Evolutionary conservation across 2,797 vertebrate species (phyloP).

Genomic region (Saguinus oedipus): DNA sequence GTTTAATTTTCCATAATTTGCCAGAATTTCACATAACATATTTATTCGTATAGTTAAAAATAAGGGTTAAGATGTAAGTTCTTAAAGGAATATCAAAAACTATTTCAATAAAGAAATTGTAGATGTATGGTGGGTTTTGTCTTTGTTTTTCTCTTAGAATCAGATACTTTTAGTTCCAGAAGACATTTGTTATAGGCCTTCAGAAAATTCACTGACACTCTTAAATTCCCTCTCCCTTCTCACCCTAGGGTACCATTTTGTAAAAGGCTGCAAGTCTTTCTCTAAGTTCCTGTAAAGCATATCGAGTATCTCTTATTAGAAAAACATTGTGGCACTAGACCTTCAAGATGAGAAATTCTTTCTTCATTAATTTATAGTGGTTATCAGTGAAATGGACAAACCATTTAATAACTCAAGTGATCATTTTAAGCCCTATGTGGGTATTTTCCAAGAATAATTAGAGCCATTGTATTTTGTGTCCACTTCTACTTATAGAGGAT

Average conservation of each 20-base stretch:
- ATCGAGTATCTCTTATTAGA: not conserved
- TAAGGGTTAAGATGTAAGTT: not conserved
- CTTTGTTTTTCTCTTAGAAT: not conserved
- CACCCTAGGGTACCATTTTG: not conserved
- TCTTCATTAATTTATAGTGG: not conserved
- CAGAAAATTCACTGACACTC: not conserved
- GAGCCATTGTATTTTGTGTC: not conserved
- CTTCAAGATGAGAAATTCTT: not conserved
- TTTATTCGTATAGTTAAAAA: not conserved
- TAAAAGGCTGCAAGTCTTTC: not conserved
- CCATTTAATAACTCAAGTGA: not conserved
- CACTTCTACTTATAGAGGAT: not conserved
- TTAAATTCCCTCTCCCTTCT: not conserved
- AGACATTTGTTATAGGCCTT: not conserved
- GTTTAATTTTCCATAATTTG: not conserved
- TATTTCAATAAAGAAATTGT: constrained; percentile 2
- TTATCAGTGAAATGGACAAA: constrained; percentile 28
- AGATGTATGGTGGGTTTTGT: too few relatives aligned
- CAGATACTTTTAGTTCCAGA: not conserved
- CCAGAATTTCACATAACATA: constrained; percentile 5
- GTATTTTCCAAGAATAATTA: constrained; percentile 14
- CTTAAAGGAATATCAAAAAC: not conserved
- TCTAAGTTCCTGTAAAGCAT: not conserved
- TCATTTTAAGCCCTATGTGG: not conserved
- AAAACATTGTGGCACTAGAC: not conserved